Evolutionary conservation across 2,888 invertebrate genomes (phyloP), one percentile per base, ranked within the genome.

Genomic region (Sisyra nigra): DNA sequence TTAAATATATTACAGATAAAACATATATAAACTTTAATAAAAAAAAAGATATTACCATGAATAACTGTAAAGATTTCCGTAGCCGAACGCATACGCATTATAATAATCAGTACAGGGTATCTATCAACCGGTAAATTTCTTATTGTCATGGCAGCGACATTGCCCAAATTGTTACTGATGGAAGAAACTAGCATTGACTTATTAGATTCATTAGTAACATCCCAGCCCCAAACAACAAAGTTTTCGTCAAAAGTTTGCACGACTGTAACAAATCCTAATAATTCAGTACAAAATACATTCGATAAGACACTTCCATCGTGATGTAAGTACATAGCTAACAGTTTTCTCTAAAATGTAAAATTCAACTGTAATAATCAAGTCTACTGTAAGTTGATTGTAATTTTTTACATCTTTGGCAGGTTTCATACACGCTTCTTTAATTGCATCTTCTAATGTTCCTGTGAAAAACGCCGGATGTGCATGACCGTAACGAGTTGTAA

Each of bases 161-260:
- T 71, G 9, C 93, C 91, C 51, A 94, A 74, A 44, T 79, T 76
- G 51, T 74, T 76, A 45, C 76, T 74, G 42, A 89, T 74, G 9
- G 86, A 78, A 32, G 75, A 69, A 51, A 89, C 66, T 54, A 91
- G 72, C 67, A 85, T 86, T 55, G 47, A 74, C 59, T 82, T 80
- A 62, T 96, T 96, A 51, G 81, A 76, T 49, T 86, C 82, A 52
- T 80, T 76, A 8, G 96, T 92, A 51, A 96, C 73, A 63, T 97
- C 97, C 97, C 97, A 98, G 46, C 94, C 94, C 77, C 93, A 97
- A 2, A 92, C 74, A 37, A 96, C 69, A 63, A 92, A 97, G 68
- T 93, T 91, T 45, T 79, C 80, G 44, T 83, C 78, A 38, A 98
- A 72, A 47, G 87, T 85, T 58, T 89, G 84, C 55, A 92, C 77